Percentiles rank a stretch among this genome's conserved stretches.
phyloP scores from a whole-genome alignment of 2,888 invertebrate genomes.

The Geotrupes spiniger region DNA sequence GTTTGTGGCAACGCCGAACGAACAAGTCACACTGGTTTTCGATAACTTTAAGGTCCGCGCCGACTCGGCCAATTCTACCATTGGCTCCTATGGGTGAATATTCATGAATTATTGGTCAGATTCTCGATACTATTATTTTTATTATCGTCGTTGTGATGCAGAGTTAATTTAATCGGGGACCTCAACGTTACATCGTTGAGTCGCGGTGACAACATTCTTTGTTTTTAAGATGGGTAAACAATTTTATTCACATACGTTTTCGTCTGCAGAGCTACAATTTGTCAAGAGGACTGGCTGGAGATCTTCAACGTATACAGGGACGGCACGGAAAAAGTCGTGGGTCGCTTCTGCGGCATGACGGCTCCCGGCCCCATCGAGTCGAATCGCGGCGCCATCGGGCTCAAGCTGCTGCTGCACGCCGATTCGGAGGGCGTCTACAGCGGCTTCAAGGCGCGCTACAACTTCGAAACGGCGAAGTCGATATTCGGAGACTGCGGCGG shows the following conservation, averaged over 20 bases:
- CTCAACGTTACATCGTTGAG: no score
- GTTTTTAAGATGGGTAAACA: no score
- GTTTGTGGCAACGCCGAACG: constrained; percentile 81
- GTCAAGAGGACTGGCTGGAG: constrained; percentile 92
- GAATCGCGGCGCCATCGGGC: constrained; percentile 80
- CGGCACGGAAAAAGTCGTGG: constrained; percentile 78
- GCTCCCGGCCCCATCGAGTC: constrained; percentile 96
- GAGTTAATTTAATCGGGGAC: no score
- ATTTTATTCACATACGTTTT: not conserved
- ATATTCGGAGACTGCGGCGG: constrained; percentile 92
- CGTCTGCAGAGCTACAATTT: constrained; percentile 62
- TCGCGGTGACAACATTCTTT: no score
- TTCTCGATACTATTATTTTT: no score
- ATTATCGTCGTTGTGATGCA: no score
- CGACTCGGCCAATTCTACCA: constrained; percentile 74
- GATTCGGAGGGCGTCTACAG: constrained; percentile 85
- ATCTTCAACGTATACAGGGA: constrained; percentile 87
- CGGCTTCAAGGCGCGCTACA: constrained; percentile 94
- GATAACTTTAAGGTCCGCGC: constrained; percentile 89
- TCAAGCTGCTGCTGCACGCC: constrained; percentile 86
- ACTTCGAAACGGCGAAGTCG: constrained; percentile 84
- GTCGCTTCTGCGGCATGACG: constrained; percentile 86
- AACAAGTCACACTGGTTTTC: constrained; percentile 87
- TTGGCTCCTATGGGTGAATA: constrained; percentile 70
- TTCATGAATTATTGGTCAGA: no score